These are phyloP conservation scores for Acanthurus lineatus DNA, from an alignment of 2,797 vertebrate species.

Conservation along the genomic window DNA sequence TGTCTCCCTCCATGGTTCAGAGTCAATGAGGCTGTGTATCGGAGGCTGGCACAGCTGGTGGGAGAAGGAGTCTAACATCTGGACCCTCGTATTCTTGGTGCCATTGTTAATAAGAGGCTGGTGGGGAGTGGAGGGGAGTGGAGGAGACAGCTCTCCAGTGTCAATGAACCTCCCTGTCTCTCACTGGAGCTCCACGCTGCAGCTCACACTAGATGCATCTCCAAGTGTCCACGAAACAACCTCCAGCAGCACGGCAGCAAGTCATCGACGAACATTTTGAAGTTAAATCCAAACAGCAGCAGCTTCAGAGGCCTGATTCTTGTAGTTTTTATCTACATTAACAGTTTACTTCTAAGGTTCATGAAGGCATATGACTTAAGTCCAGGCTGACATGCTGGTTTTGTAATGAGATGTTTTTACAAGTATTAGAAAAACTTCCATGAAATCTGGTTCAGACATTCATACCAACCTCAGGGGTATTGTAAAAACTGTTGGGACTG, in stretches of 20 bases:
- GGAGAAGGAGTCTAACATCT: constrained; percentile 80
- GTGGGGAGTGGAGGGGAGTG: constrained; percentile 74
- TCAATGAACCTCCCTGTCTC: constrained; percentile 79
- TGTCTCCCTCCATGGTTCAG: constrained; percentile 60
- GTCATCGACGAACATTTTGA: neutral
- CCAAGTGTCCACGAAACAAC: constrained; percentile 24
- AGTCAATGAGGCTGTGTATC: constrained; percentile 83
- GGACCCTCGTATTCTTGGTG: constrained; percentile 75
- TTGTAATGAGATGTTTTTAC: neutral
- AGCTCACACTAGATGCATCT: constrained; percentile 41
- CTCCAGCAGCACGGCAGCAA: constrained; percentile 7
- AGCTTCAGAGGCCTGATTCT: neutral
- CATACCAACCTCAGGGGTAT: too few species aligned
- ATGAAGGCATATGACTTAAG: neutral
- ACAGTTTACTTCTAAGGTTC: neutral
- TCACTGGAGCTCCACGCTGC: constrained; percentile 44
- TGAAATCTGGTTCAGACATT: neutral
- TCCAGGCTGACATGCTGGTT: neutral
- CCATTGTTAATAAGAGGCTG: constrained; percentile 82
- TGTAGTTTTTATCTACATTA: neutral
- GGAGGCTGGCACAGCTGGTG: constrained; percentile 82
- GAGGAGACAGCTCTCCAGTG: constrained; percentile 79
- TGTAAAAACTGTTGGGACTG: too few species aligned
- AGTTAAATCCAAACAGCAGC: constrained; percentile 6
- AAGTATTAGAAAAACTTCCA: neutral